Conservation (phyloP, 37 sponge, comb jelly and placozoan species). For the Chondrosia reniformis region DNA sequence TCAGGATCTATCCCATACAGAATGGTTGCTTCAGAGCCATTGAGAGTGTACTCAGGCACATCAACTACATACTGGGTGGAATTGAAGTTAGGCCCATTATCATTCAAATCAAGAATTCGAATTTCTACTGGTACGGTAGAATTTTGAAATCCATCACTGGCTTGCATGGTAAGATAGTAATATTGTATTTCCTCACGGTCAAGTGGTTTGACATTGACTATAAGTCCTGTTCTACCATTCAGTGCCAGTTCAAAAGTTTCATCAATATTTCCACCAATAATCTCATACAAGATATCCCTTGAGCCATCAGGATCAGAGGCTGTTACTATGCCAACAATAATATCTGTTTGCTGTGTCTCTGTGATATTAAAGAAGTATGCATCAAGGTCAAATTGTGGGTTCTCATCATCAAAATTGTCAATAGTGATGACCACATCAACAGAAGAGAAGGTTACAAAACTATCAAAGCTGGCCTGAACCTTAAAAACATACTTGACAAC, state of each 20-base stretch:
- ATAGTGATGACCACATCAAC: constrained; percentile 24
- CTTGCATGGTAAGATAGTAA: constrained; percentile 51
- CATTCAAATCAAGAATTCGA: constrained; percentile 44
- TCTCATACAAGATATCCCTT: not conserved
- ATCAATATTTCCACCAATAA: not conserved
- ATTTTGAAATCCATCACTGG: constrained; percentile 47
- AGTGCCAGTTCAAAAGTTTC: not conserved
- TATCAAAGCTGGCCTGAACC: constrained; percentile 18
- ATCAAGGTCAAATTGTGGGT: constrained; percentile 35
- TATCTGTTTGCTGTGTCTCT: not conserved
- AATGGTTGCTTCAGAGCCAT: not conserved
- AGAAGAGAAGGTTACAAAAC: constrained; percentile 7
- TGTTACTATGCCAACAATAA: not conserved
- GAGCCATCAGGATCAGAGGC: constrained; percentile 14
- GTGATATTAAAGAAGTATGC: constrained; percentile 14
- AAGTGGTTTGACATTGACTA: constrained; percentile 14
- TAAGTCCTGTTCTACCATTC: constrained; percentile 12
- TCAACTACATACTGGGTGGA: constrained; percentile 1
- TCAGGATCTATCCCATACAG: constrained; percentile 47
- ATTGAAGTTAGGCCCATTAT: constrained; percentile 43
- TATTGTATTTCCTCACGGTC: constrained; percentile 32
- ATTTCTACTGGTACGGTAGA: constrained; percentile 31
- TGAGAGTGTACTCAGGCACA: constrained; percentile 13
- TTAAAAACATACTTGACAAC: not conserved
- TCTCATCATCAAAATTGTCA: constrained; percentile 54